Evolutionary conservation across 2,888 invertebrate genomes (phyloP), one percentile per base, ranked within the genome.

Genomic region (Catonia carolina): DNA sequence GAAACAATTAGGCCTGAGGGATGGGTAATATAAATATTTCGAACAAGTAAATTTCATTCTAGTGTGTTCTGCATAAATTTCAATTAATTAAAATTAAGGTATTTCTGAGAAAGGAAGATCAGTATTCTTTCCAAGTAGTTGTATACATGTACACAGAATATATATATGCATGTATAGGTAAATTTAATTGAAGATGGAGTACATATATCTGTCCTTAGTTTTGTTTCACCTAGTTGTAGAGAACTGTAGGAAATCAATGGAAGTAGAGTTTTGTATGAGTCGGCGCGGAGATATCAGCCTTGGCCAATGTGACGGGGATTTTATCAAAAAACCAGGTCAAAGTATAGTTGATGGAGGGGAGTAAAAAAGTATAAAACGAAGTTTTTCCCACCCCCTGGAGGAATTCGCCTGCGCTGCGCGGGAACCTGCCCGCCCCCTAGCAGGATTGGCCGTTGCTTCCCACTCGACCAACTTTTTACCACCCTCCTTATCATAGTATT

Each of bases 321-420:
- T 23, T 39, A 47, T 41, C 18, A 37, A 52, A 52, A 58, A 58
- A 58, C 58, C 53, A 53, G 58, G 58, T 58, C 58, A 58, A 57
- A 58, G 27, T 27, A 27, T 53, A 47, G 53, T 50, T 22, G 48
- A 53, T 37, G 49, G 42, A 35, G 53, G 22, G 50, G 41, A 41
- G 39, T 10, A 52, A 52, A 52, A 52, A 52, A 52, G 52, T 52
- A 27, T 41, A 41, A 52, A 52, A 55, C 48, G 20, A 58, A 58
- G 49, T 58, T 58, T 58, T 53, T 39, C 53, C 58, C 58, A 39
- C 58, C 58, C 58, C 33, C 23, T 33, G 49, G 31, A 53, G 52
- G 48, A 31, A 36, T 17, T 22, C 58, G 58, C 58, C 27, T 53
- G 50, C 58, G 58, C 53, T 41, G 41, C 36, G 15, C 18, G n/a